phyloP scores from a whole-genome alignment of 1,140 invertebrate genomes.

The Scaptomyza graminum region DNA sequence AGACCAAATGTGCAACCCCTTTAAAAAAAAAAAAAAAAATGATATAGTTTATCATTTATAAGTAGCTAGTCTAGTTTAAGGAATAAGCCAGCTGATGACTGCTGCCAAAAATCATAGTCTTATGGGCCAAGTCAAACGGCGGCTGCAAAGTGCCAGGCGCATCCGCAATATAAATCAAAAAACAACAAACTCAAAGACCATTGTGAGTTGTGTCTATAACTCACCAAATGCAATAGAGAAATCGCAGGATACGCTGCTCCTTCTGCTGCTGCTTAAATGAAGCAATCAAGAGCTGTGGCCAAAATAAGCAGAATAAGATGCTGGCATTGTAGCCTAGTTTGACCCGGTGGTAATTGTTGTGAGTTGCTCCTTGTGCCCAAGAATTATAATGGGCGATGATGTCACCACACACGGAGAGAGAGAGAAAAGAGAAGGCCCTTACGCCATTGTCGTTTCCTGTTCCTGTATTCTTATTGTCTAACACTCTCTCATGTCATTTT shows the following conservation, averaged over 20 bases:
- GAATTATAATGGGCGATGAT: slow-evolving; percentile 70
- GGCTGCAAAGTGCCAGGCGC: slow-evolving; percentile 58
- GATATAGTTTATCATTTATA: neutral
- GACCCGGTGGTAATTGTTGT: slow-evolving; percentile 35
- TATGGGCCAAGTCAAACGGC: slow-evolving; percentile 15
- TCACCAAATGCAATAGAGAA: slow-evolving; percentile 29
- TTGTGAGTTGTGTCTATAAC: slow-evolving; percentile 55
- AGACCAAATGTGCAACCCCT: slow-evolving; percentile 30
- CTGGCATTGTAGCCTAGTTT: slow-evolving; percentile 32
- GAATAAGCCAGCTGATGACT: slow-evolving; percentile 1
- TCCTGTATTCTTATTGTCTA: slow-evolving; percentile 68
- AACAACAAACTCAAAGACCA: slow-evolving; percentile 1
- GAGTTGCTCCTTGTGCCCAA: slow-evolving; percentile 21
- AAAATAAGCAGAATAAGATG: slow-evolving; percentile 14
- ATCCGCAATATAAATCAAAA: slow-evolving; percentile 79
- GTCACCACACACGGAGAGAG: slow-evolving; percentile 64
- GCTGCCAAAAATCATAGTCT: slow-evolving; percentile 13
- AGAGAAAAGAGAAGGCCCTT: slow-evolving; percentile 22
- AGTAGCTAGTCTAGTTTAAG: neutral
- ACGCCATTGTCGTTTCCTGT: slow-evolving; percentile 72
- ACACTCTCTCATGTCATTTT: slow-evolving; percentile 61
- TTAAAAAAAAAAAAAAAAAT: neutral
- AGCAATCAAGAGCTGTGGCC: slow-evolving; percentile 58
- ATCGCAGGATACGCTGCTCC: slow-evolving; percentile 28
- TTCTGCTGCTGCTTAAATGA: slow-evolving; percentile 48